Evolutionary conservation across 2,113 vertebrate species (phyloP).

Genomic region (Oceanites oceanicus): DNA sequence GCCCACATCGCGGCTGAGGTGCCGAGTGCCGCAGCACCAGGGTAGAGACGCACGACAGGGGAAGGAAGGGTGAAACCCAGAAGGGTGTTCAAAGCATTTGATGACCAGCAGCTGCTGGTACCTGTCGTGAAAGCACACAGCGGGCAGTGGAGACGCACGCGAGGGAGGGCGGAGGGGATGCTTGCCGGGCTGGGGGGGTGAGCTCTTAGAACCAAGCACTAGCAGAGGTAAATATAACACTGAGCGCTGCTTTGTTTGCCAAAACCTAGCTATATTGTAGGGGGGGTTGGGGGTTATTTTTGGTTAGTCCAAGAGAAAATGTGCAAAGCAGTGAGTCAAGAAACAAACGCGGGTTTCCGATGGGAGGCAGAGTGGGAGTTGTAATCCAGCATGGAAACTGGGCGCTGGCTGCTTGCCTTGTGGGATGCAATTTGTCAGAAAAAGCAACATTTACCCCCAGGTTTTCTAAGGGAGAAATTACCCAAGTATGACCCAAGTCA

Average conservation of each 20-base stretch:
- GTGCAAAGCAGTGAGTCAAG: neutral
- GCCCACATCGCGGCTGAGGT: neutral
- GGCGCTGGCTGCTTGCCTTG: neutral
- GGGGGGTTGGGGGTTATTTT: neutral
- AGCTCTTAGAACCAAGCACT: neutral
- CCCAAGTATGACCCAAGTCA: neutral
- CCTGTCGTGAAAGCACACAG: accelerated
- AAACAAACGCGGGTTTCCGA: neutral
- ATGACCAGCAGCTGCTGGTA: neutral
- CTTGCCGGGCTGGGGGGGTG: no score
- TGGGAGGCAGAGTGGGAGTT: neutral
- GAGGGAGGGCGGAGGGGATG: no score
- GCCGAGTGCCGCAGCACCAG: neutral
- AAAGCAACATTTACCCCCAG: neutral
- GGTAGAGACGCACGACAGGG: accelerated
- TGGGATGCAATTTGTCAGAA: accelerated
- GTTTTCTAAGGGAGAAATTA: neutral
- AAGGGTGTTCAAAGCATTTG: neutral
- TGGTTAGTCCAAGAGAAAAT: neutral
- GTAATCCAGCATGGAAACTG: neutral
- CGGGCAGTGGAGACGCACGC: accelerated
- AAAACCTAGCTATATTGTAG: accelerated
- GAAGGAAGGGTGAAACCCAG: neutral
- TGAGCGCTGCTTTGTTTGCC: neutral
- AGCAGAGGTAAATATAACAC: accelerated